These are phyloP conservation scores for Psittacula cyanocephala DNA, from an alignment of 2,113 vertebrate genomes.

Conservation along the genomic window DNA sequence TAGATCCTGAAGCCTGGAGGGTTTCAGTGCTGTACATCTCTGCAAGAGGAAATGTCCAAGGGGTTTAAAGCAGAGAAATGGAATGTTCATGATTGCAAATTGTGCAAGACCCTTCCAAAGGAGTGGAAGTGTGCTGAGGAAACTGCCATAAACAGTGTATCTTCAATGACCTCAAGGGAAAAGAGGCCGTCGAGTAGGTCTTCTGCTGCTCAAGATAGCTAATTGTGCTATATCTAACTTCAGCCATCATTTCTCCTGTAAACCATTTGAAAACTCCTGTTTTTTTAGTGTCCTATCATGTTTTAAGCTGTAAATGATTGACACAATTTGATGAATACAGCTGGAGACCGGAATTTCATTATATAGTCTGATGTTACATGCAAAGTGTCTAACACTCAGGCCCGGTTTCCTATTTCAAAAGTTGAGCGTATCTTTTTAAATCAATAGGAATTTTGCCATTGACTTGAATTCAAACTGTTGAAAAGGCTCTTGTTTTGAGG, in stretches of 20 bases:
- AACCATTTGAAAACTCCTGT: neutral
- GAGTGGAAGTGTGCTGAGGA: neutral
- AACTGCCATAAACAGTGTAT: neutral
- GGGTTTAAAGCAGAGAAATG: neutral
- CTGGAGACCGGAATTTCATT: neutral
- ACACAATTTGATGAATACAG: neutral
- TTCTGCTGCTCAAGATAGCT: neutral
- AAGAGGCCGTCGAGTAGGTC: neutral
- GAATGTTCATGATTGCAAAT: neutral
- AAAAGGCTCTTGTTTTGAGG: slow-evolving; percentile 9
- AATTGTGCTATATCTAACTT: neutral
- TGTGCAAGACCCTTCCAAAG: neutral
- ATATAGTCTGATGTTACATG: neutral
- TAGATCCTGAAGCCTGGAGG: neutral
- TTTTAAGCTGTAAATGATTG: neutral
- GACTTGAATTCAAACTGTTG: slow-evolving; percentile 8
- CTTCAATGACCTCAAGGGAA: neutral
- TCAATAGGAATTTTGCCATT: neutral
- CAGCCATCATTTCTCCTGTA: neutral
- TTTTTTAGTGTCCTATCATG: neutral
- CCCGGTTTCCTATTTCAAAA: neutral
- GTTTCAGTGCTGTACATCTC: neutral
- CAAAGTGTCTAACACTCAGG: neutral
- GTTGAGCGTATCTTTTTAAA: neutral
- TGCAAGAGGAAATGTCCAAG: neutral